Base-by-base conservation (phyloP, 1,140 invertebrate genomes). In the Pseudomyrmex flavicornis region DNA sequence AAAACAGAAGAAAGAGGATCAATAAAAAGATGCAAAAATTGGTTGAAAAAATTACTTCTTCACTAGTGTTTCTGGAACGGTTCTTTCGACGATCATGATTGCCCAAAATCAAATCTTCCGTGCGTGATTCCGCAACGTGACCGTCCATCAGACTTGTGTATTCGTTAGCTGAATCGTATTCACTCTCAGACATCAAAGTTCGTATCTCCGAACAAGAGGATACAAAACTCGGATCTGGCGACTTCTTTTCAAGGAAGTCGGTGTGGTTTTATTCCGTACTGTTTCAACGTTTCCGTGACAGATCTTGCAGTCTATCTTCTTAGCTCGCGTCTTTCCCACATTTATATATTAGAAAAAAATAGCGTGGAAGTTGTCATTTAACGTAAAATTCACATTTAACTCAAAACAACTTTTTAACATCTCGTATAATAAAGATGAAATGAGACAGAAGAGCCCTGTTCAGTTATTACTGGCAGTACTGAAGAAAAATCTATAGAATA, bases 61-160 rank as follows among this genome's bases (percentile, higher is more conserved):
- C 89, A 46, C 86, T 93, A 48, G 84, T 90, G 7, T 91, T 89
- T 77, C 93, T 93, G 9, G 90, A 91, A 20, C 91, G 90, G 69
- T 87, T 83, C 83, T 94, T 93, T 70, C 92, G 90, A 48, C 91
- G 88, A 44, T 92, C 87, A 26, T 92, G 92, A 84, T 82, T 87
- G 59, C 89, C 90, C 77, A 92, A 89, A 74, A 91, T 90, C 72
- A 90, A 84, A 83, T 89, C 91, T 77, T 92, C 92, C 85, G 90
- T 91, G 72, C 93, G 91, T 83, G 94, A 91, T 91, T 95, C 96
- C 87, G 95, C 96, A 90, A 97, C 96, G 95, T 97, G 96, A 91
- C 95, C 96, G 95, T 97, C 96, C 97, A 97, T 97, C 88, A 97
- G 96, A 95, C 96, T 96, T 92, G 96, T 97, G 88, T 96, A 96